Percentiles rank a stretch among this genome's conserved stretches.
phyloP scores from a whole-genome alignment of 2,888 invertebrate species.

The Magallana nippona region DNA sequence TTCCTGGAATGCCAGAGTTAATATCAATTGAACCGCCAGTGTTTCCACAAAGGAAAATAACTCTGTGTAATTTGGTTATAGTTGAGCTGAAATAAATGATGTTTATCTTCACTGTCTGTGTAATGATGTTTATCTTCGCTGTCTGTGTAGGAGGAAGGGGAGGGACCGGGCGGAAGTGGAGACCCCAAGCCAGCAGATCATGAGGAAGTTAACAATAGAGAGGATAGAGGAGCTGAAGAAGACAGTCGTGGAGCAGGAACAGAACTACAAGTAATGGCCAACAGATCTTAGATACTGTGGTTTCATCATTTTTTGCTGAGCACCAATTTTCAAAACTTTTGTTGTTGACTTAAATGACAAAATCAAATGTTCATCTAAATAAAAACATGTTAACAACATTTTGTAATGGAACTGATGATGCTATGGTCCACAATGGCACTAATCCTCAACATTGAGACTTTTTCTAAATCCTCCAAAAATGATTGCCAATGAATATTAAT shows the following conservation, averaged over 20 bases:
- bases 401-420: no score
- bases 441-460: no score
- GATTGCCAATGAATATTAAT: no score
- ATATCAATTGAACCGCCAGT: no score
- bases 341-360: no score
- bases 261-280: conserved; percentile 84
- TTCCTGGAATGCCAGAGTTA: no score
- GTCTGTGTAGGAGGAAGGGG: conserved; percentile 84
- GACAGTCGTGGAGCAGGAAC: conserved; percentile 86
- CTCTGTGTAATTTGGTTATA: not conserved
- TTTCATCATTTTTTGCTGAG: no score
- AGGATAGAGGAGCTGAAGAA: conserved; percentile 88
- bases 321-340: no score
- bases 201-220: conserved; percentile 88
- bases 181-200: conserved; percentile 89
- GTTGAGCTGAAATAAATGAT: not conserved
- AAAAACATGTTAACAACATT: no score
- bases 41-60: not conserved
- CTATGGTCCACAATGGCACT: no score
- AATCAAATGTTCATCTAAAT: no score
- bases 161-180: conserved; percentile 82
- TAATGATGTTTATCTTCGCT: conserved; percentile 44
- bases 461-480: no score
- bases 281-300: not conserved
- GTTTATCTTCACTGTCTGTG: conserved; percentile 36